These are phyloP conservation scores for Malachius bipustulatus DNA, from an alignment of 2,888 invertebrate species.

Conservation along the genomic window DNA sequence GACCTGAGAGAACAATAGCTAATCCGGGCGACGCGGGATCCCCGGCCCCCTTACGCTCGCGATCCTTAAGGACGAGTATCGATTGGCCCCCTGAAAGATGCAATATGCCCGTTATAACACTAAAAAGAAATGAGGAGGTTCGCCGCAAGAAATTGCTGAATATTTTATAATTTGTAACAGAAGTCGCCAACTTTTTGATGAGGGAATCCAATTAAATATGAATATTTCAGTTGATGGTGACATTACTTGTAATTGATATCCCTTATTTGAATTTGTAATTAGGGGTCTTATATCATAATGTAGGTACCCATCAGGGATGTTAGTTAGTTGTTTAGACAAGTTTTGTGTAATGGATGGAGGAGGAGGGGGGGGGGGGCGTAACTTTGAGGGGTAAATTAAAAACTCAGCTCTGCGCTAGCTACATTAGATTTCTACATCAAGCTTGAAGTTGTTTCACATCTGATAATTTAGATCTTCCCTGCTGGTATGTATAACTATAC, in stretches of 20 bases:
- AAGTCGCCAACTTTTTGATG: conserved; percentile 39
- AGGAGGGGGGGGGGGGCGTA: no score
- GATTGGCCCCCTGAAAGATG: conserved; percentile 23
- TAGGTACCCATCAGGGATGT: no score
- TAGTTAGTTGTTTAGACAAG: no score
- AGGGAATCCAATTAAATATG: conserved; percentile 37
- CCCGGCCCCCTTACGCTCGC: conserved; percentile 17
- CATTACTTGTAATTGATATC: conserved; percentile 37
- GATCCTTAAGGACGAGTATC: conserved; percentile 27
- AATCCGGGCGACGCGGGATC: conserved; percentile 30
- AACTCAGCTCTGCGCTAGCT: no score
- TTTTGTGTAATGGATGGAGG: no score
- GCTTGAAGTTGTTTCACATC: no score
- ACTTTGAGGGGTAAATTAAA: no score
- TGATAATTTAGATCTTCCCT: no score
- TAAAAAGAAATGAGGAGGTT: conserved; percentile 36
- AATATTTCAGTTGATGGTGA: conserved; percentile 38
- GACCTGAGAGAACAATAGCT: conserved; percentile 36
- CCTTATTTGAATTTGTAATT: conserved; percentile 29
- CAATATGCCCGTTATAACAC: conserved; percentile 36
- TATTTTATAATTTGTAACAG: conserved; percentile 38
- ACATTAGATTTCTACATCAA: no score
- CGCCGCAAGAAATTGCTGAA: conserved; percentile 34
- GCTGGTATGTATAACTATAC: no score
- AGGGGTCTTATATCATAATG: no score